Evolutionary conservation across 2,888 invertebrate species (phyloP).

Genomic region (Matsumyia berberina): DNA sequence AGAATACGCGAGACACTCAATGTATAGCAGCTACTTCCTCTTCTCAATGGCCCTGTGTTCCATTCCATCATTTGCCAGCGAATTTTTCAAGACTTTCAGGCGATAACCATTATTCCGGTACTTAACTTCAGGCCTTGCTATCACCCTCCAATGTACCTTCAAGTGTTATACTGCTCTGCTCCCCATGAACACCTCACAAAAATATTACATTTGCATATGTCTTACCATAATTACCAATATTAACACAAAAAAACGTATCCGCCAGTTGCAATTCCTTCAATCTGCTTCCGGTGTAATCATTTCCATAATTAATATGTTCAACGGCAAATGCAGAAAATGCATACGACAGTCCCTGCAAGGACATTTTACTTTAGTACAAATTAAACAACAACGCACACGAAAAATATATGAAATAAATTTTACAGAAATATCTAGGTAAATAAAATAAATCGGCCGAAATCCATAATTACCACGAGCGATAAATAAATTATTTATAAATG

Average conservation of each 20-base stretch:
- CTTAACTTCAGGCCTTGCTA: no score
- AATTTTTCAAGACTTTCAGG: no score
- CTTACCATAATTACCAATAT: background rate
- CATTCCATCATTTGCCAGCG: no score
- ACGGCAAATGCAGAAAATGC: background rate
- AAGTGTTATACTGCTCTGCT: no score
- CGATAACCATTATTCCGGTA: no score
- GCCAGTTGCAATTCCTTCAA: background rate
- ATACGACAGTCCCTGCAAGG: background rate
- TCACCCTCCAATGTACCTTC: no score
- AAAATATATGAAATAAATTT: background rate
- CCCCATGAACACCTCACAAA: no score
- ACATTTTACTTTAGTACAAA: background rate
- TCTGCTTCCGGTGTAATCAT: background rate
- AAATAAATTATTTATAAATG: constrained; percentile 60
- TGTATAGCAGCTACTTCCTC: no score
- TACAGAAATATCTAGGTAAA: constrained; percentile 32
- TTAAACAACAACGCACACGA: background rate
- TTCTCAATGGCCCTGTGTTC: no score
- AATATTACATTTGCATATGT: background rate
- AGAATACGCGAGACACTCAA: no score
- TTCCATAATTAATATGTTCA: background rate
- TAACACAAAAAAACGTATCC: background rate
- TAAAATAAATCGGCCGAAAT: constrained; percentile 55
- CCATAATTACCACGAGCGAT: constrained; percentile 58